Percentiles rank a stretch among this genome's conserved stretches.
Conservation (phyloP, 2,113 vertebrate genomes). For the Anarhynchus alexandrinus region DNA sequence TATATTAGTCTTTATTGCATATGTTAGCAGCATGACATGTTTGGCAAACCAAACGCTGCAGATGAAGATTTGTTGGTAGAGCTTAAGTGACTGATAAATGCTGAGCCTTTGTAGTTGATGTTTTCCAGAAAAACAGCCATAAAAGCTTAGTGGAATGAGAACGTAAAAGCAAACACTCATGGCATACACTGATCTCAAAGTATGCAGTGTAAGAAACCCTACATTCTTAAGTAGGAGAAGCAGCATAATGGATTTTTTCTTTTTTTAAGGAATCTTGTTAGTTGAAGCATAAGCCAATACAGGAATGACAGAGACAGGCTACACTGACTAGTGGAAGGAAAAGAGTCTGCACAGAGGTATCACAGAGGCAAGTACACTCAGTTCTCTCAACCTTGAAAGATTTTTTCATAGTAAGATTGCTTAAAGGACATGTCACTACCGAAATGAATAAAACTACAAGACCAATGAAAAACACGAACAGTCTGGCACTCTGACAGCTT, state of each 20-base stretch:
- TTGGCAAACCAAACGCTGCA: not conserved
- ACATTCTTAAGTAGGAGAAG: not conserved
- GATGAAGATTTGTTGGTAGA: not conserved
- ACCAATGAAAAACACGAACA: not conserved
- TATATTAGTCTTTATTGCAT: not conserved
- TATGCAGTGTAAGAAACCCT: not conserved
- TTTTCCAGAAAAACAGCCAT: not conserved
- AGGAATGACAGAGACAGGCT: conserved; percentile 41
- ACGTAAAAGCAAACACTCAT: not conserved
- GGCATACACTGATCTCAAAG: not conserved
- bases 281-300: not conserved
- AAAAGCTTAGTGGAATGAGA: conserved; percentile 13
- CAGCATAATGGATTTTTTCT: not conserved
- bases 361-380: not conserved
- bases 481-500: not conserved
- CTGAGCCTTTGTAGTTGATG: not conserved
- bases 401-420: not conserved
- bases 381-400: not conserved
- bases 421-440: not conserved
- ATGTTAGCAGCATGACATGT: not conserved
- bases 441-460: not conserved
- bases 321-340: not conserved
- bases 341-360: not conserved
- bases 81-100: not conserved
- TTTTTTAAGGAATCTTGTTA: not conserved